These are phyloP conservation scores for Hoplodrina ambigua DNA, from an alignment of 2,888 invertebrate genomes.

Conservation along the genomic window DNA sequence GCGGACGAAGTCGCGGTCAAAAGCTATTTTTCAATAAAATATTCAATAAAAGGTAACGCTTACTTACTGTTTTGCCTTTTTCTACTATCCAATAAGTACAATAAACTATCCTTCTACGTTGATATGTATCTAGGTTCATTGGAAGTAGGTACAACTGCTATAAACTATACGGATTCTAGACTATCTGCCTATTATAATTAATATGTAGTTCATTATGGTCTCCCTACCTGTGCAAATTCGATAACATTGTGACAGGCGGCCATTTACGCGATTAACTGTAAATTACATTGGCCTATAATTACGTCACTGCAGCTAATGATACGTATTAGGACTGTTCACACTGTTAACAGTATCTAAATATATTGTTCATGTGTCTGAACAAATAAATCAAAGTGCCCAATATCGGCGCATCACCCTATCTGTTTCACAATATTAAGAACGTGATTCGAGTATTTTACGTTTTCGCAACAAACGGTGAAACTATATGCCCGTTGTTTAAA, in stretches of 20 bases:
- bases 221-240: constrained; percentile 1
- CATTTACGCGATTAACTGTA: constrained; percentile 9
- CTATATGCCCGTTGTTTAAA: not conserved
- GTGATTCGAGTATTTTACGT: constrained; percentile 72
- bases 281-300: constrained; percentile 32
- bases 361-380: constrained; percentile 46
- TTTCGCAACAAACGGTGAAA: constrained; percentile 31
- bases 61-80: not conserved
- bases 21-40: no score
- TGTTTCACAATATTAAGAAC: constrained; percentile 78
- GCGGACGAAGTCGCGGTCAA: no score
- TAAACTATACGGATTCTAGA: not conserved
- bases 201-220: not conserved
- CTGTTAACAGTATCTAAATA: constrained; percentile 29
- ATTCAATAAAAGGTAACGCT: not conserved
- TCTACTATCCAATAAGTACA: not conserved
- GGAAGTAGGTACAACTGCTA: not conserved
- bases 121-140: no score
- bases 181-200: not conserved
- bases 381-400: constrained; percentile 80
- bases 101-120: no score
- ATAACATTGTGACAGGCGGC: constrained; percentile 3
- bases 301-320: not conserved
- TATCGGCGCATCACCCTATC: constrained; percentile 68
- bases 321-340: not conserved